Conservation (phyloP, 2,113 vertebrate species). For the Notothenia coriiceps region DNA sequence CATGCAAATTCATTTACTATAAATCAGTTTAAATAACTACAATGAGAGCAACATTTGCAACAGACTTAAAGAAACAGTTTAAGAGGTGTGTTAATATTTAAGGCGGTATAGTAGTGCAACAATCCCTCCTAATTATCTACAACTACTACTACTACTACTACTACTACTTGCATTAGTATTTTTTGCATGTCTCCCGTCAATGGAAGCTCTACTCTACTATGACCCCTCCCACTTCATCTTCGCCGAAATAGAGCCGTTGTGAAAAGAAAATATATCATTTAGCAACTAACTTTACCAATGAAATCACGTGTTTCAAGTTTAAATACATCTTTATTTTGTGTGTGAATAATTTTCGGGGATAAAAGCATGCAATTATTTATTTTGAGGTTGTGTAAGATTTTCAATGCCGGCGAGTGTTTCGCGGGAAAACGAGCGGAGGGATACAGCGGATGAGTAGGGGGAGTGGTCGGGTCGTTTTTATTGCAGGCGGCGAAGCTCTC, state of each 20-base stretch:
- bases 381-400: not conserved
- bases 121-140: slow-evolving; percentile 39
- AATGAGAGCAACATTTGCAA: not conserved
- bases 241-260: slow-evolving; percentile 23
- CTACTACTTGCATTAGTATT: slow-evolving; percentile 56
- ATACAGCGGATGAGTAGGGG: not conserved
- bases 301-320: rapidly evolving
- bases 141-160: slow-evolving; percentile 58
- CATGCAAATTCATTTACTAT: not conserved
- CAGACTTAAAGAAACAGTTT: no score
- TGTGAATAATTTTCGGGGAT: rapidly evolving
- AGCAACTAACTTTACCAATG: rapidly evolving
- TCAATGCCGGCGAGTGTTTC: slow-evolving; percentile 53
- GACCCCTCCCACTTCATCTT: slow-evolving; percentile 66
- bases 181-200: slow-evolving; percentile 57
- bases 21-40: rapidly evolving
- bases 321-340: rapidly evolving
- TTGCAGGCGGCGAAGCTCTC: slow-evolving; percentile 30
- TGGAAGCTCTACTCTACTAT: slow-evolving; percentile 62
- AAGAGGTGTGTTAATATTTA: not conserved
- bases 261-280: not conserved
- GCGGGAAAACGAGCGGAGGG: slow-evolving; percentile 68
- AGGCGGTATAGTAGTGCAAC: slow-evolving; percentile 16
- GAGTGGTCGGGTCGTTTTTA: slow-evolving; percentile 53
- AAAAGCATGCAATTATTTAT: not conserved